Evolutionary conservation across 2,888 invertebrate genomes (phyloP).

Genomic region (Drosophila emarginata): DNA sequence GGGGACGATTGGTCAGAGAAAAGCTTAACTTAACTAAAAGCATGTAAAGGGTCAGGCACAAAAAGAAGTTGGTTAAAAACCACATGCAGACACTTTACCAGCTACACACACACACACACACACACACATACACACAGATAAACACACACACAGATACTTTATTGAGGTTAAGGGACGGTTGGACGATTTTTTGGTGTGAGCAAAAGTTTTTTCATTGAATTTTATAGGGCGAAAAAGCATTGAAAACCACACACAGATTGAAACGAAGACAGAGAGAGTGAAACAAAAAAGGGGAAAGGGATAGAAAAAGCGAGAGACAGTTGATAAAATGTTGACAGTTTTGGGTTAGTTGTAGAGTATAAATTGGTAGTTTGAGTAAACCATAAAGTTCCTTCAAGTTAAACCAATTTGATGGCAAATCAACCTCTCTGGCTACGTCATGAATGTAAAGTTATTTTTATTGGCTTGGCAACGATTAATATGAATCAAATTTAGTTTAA

Average conservation of each 20-base stretch:
- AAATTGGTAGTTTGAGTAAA: conserved; percentile 18
- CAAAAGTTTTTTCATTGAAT: conserved; percentile 70
- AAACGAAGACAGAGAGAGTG: conserved; percentile 4
- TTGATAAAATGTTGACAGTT: conserved; percentile 76
- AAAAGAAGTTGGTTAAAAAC: conserved; percentile 37
- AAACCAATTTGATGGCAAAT: background rate
- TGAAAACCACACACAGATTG: conserved; percentile 39
- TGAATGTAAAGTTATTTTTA: background rate
- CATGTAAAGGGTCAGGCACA: conserved; percentile 55
- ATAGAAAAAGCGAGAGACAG: conserved; percentile 29
- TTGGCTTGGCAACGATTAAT: no score
- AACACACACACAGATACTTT: background rate
- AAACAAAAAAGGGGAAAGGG: conserved; percentile 18
- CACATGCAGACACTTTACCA: conserved; percentile 49
- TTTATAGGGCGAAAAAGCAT: conserved; percentile 44
- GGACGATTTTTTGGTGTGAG: conserved; percentile 39
- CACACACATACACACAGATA: background rate
- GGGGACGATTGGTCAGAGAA: conserved; percentile 52
- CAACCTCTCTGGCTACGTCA: background rate
- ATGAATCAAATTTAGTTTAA: background rate
- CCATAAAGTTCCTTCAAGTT: conserved; percentile 13
- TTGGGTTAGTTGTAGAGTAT: conserved; percentile 49
- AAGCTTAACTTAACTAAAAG: conserved; percentile 70
- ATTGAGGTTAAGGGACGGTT: conserved; percentile 4
- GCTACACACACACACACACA: background rate